Evolutionary conservation across 2,797 vertebrate genomes (phyloP).

Genomic region (Tenualosa thibaudeaui): DNA sequence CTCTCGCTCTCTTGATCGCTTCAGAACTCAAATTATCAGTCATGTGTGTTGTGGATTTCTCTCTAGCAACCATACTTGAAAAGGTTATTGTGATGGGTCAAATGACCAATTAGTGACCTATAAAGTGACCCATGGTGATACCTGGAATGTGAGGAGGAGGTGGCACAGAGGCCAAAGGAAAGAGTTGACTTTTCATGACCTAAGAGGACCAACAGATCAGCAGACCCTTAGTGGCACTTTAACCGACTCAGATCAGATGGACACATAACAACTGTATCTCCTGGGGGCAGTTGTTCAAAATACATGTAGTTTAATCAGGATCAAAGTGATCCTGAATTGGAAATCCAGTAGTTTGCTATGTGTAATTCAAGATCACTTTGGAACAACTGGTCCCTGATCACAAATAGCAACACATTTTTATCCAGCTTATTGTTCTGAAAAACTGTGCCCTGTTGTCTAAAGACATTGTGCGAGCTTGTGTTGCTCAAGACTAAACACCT

Average conservation of each 20-base stretch:
- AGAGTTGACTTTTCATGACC: not conserved
- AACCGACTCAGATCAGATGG: not conserved
- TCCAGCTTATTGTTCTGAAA: too few species aligned
- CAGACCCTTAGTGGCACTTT: not conserved
- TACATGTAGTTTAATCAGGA: too few species aligned
- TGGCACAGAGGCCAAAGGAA: not conserved
- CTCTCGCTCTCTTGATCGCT: not conserved
- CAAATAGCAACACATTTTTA: too few species aligned
- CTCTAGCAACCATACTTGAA: not conserved
- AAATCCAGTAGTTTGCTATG: too few species aligned
- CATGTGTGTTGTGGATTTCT: not conserved
- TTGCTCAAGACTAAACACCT: too few species aligned
- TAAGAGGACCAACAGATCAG: not conserved
- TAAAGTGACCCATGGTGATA: not conserved
- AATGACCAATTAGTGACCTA: not conserved
- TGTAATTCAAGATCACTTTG: too few species aligned
- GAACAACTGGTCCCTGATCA: too few species aligned
- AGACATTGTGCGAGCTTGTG: too few species aligned
- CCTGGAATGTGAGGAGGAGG: not conserved
- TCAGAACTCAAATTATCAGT: not conserved
- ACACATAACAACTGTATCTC: not conserved
- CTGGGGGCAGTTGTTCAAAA: not conserved
- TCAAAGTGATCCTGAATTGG: too few species aligned
- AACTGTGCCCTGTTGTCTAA: too few species aligned
- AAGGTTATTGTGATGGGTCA: not conserved